Conservation (phyloP, 2,888 invertebrate species). For the Mimachlamys varia region DNA sequence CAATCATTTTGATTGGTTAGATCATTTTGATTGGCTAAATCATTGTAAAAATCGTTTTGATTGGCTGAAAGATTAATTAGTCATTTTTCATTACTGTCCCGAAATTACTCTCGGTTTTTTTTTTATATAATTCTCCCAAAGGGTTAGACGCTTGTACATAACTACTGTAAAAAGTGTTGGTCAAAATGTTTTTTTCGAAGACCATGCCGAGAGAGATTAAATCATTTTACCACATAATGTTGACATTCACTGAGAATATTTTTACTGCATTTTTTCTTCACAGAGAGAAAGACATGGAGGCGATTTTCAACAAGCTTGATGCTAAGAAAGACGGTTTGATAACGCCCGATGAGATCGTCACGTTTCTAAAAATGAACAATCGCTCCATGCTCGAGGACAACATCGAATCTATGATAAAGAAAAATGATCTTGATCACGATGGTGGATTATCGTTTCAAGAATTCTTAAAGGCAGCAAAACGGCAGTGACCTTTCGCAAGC, state of each 20-base stretch:
- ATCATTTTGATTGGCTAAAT: neutral
- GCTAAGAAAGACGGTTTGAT: neutral
- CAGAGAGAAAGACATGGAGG: slow-evolving; percentile 17
- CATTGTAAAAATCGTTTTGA: neutral
- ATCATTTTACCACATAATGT: too few species aligned
- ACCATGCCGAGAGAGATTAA: too few species aligned
- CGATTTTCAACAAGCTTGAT: neutral
- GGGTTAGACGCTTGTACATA: too few species aligned
- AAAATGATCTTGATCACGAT: neutral
- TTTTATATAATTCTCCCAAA: too few species aligned
- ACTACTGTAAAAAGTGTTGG: too few species aligned
- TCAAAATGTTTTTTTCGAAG: too few species aligned
- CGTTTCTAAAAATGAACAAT: neutral
- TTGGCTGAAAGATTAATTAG: neutral
- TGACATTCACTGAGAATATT: neutral
- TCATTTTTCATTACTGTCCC: too few species aligned
- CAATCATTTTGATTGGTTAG: too few species aligned
- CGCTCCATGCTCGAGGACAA: neutral
- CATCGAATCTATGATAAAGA: neutral
- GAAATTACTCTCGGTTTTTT: too few species aligned
- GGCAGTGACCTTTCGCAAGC: neutral
- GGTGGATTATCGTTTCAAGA: neutral
- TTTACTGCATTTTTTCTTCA: neutral
- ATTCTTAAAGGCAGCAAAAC: neutral
- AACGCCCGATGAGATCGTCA: neutral